A percentile compares a stretch with the other conserved stretches of the same genome.
Conservation (phyloP, 2,113 vertebrate species). For the Orthochromis malagaraziensis region DNA sequence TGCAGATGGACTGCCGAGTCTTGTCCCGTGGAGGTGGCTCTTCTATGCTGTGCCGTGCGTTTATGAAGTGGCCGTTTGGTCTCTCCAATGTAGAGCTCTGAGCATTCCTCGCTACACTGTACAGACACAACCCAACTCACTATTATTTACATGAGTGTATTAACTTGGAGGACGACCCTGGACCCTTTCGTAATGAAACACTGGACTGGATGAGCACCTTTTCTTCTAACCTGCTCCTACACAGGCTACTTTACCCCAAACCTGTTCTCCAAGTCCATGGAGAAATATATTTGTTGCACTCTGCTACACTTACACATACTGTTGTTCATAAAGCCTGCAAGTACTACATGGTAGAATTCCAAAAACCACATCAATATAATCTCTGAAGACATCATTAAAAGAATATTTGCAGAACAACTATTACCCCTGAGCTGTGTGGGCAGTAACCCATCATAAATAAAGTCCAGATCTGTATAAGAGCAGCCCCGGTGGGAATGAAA, state of each 20-base stretch:
- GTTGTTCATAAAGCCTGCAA: not conserved
- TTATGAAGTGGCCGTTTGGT: not conserved
- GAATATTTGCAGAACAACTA: not conserved
- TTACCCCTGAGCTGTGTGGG: not conserved
- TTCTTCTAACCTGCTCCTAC: not conserved
- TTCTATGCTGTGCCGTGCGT: not conserved
- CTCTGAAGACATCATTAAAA: slow-evolving; percentile 21
- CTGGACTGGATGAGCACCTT: fast-evolving
- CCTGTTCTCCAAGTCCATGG: not conserved
- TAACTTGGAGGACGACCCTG: not conserved
- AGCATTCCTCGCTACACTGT: not conserved
- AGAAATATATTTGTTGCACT: not conserved
- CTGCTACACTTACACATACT: not conserved
- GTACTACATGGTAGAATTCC: not conserved
- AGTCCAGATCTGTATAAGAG: not conserved
- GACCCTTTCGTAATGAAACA: not conserved
- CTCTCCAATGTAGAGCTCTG: not conserved
- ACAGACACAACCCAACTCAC: fast-evolving
- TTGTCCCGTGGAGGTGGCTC: not conserved
- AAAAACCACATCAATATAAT: not conserved
- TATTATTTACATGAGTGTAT: not conserved
- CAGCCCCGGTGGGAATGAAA: not conserved
- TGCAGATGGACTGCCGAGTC: fast-evolving
- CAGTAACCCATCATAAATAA: not conserved
- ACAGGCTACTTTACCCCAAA: not conserved